Evolutionary conservation across 2,797 vertebrate species (phyloP).

Genomic region (Cryptoprocta ferox): DNA sequence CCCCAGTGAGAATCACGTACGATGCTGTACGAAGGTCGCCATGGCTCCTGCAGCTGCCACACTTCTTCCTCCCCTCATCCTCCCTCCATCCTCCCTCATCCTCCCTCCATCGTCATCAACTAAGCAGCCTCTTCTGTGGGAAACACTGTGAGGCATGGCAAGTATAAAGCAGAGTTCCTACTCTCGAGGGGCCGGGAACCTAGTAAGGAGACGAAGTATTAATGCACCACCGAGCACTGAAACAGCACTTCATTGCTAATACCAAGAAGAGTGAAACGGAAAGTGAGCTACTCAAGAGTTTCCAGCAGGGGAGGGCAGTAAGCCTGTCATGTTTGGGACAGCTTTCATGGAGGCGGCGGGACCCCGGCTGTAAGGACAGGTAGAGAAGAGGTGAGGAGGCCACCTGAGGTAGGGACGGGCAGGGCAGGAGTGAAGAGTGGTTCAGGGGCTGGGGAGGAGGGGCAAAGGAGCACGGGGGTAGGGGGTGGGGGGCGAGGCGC

Average conservation of each 20-base stretch:
- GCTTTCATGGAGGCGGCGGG: background rate
- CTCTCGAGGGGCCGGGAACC: background rate
- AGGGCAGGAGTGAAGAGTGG: background rate
- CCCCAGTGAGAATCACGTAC: rapidly evolving
- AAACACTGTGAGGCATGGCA: no score
- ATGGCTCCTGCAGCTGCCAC: rapidly evolving
- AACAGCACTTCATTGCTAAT: background rate
- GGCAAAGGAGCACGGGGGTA: background rate
- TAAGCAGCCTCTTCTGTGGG: no score
- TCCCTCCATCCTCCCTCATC: background rate
- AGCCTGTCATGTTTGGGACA: background rate
- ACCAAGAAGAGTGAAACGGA: background rate
- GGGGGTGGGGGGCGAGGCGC: background rate
- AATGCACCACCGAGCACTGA: background rate
- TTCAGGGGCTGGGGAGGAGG: background rate
- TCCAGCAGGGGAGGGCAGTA: background rate
- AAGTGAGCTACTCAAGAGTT: background rate
- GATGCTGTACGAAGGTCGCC: rapidly evolving
- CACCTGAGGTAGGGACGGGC: background rate
- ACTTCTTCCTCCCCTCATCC: background rate
- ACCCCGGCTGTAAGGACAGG: background rate
- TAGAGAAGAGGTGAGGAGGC: background rate
- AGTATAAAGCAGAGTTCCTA: background rate
- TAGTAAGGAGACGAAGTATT: background rate
- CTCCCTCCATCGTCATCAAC: background rate